These are phyloP conservation scores for Strix uralensis DNA, from an alignment of 2,113 vertebrate species.

Conservation along the genomic window DNA sequence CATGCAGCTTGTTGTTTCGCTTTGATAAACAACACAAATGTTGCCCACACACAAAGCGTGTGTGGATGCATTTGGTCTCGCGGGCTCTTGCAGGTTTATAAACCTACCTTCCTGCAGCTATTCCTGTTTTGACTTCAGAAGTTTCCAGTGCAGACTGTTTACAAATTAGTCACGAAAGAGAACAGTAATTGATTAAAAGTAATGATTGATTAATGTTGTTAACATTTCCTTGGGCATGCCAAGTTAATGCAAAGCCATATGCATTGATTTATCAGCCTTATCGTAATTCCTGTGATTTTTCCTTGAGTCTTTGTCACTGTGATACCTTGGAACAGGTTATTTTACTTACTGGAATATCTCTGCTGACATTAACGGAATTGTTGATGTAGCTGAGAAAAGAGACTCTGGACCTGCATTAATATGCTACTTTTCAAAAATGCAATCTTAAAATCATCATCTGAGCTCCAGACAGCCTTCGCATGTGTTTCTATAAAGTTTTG, in stretches of 20 bases:
- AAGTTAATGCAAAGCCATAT: not conserved
- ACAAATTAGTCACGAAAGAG: not conserved
- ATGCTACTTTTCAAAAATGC: not conserved
- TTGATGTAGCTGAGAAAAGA: conserved; percentile 18
- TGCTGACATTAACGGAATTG: not conserved
- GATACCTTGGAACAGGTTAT: not conserved
- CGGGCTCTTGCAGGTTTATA: not conserved
- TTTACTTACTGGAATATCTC: conserved; percentile 20
- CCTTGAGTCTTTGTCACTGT: not conserved
- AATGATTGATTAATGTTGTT: not conserved
- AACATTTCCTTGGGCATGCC: not conserved
- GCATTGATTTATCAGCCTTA: not conserved
- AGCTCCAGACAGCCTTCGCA: not conserved
- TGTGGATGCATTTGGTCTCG: not conserved
- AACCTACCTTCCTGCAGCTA: conserved; percentile 7
- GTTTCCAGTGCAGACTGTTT: conserved; percentile 17
- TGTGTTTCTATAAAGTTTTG: conserved; percentile 39
- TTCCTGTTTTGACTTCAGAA: conserved; percentile 44
- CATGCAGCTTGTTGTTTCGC: not conserved
- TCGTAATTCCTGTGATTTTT: not conserved
- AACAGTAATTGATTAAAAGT: not conserved
- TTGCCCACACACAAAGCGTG: not conserved
- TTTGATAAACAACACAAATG: not conserved
- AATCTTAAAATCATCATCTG: conserved; percentile 7
- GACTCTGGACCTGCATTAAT: not conserved